Evolutionary conservation across 2,797 vertebrate species (phyloP), one percentile per base, ranked within the genome.

Genomic region (Sebastes taczanowskii): DNA sequence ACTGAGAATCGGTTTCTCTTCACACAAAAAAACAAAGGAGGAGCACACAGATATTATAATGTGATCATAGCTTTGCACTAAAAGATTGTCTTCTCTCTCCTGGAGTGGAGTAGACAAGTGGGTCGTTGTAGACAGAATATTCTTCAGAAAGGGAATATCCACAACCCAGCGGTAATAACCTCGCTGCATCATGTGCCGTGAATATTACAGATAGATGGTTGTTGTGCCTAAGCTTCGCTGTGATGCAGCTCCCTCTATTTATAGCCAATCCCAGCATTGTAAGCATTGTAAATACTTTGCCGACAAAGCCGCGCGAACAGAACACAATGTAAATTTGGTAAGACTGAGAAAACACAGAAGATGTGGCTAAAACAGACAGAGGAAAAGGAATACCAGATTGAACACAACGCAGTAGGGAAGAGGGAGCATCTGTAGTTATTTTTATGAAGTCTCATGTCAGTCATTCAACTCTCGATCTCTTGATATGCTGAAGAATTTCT

Each of bases 171-270:
- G 7, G 83, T 86, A 86, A 84, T 74, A 85, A 87, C 78, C 78
- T 77, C 34, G 3, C 70, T 65, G 77, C 78, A 59, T 88, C 71
- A 32, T 85, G 75, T 67, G 56, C 53, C 75, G 62, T 80, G 84
- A 86, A 81, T 87, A 88, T 90, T 83, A 87, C 78, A 87, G 81
- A 90, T 80, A 82, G 84, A 81, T 73, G 85, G 74, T 75, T 87
- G 88, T 83, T 90, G 88, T 85, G 83, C 55, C 79, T 29, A 60
- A 81, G 88, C 82, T 78, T 84, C 72, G 59, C 74, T 78, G 58
- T 74, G 75, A 86, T 83, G 75, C 74, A 69, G 71, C 79, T 73
- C 71, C 60, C 60, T 81, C 84, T 92, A 91, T 92, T 94, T 91
- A 91, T 88, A 91, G 81, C 73, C 86, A 80, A 74, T 87, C 88